Conservation (phyloP, 2,797 vertebrate species). For the Neosilurus hyrtlii region DNA sequence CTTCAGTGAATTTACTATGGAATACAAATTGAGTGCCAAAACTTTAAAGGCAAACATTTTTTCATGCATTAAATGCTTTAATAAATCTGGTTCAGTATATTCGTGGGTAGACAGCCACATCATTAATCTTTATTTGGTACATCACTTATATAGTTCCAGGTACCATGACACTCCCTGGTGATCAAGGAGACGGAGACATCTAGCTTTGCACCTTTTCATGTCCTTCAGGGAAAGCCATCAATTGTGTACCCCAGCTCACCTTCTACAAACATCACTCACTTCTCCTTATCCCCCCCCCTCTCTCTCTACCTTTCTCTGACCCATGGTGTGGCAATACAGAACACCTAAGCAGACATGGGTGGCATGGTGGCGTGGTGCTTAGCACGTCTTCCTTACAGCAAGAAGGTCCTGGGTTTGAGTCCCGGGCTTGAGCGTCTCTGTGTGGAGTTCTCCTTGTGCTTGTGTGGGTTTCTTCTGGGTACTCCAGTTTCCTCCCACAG, state of each 20-base stretch:
- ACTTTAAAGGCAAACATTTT: not conserved
- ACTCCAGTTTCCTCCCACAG: no score
- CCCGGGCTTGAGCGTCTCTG: no score
- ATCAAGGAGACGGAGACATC: slow-evolving; percentile 25
- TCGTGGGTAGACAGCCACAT: not conserved
- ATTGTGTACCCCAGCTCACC: slow-evolving; percentile 26
- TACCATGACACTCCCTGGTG: not conserved
- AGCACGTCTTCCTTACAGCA: no score
- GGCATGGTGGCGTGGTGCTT: no score
- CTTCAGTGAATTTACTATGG: not conserved
- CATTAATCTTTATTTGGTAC: not conserved
- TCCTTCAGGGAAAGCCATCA: slow-evolving; percentile 15
- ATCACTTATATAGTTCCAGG: slow-evolving; percentile 13
- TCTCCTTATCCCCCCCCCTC: slow-evolving; percentile 20
- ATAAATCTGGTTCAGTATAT: slow-evolving; percentile 14
- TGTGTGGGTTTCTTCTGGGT: no score
- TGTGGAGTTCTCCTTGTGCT: no score
- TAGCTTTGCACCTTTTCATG: slow-evolving; percentile 28
- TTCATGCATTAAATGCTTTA: slow-evolving; percentile 19
- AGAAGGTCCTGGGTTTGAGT: no score
- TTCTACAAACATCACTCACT: slow-evolving; percentile 24
- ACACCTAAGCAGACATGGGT: slow-evolving; percentile 33
- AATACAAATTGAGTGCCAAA: slow-evolving; percentile 10
- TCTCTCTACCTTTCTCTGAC: slow-evolving; percentile 25
- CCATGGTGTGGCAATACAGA: slow-evolving; percentile 47